Evolutionary conservation across 2,797 vertebrate genomes (phyloP), one percentile per base, ranked within the genome.

Genomic region (Epinephelus awoara): DNA sequence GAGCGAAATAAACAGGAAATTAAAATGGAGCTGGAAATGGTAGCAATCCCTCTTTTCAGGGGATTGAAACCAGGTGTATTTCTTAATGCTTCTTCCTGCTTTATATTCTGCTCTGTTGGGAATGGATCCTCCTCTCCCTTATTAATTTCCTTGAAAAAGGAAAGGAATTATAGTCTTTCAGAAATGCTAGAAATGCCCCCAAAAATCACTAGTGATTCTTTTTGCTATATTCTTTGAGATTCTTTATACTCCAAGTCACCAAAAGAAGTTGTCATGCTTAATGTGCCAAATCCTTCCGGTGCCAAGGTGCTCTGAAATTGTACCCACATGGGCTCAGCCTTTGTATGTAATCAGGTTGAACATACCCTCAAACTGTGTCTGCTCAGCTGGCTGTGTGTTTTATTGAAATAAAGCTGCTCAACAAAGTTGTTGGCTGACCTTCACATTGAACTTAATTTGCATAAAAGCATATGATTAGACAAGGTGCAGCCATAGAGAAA

Each of bases 1-100:
- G 77, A 78, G 82, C 1, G 88, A 92, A 93, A 93, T 92, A 93
- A 95, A 94, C 92, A 93, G 88, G 89, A 93, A 93, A 93, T 93
- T 93, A 92, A 93, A 93, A 94, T 87, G 85, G 82, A 90, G 89
- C 89, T 89, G 62, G 81, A 85, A 92, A 92, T 89, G 85, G 90
- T 55, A 49, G 88, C 89, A 90, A 91, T 90, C 80, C 85, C 57
- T 92, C 86, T 85, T 91, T 92, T 89, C 78, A 77, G 67, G 69
- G 75, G 79, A 90, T 81, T 86, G 89, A 81, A 86, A 67, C 49
- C 87, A 93, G 87, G 90, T 91, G 86, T 83, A 76, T 84, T 87
- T 89, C 78, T 85, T 75, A 85, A 85, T 27, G 38, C 63, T 54
- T 85, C 81, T 75, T 64, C 69, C 80, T 86, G 79, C 67, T 93